Evolutionary conservation across 1,140 invertebrate species (phyloP).

Genomic region (Drosophila lacteicornis): DNA sequence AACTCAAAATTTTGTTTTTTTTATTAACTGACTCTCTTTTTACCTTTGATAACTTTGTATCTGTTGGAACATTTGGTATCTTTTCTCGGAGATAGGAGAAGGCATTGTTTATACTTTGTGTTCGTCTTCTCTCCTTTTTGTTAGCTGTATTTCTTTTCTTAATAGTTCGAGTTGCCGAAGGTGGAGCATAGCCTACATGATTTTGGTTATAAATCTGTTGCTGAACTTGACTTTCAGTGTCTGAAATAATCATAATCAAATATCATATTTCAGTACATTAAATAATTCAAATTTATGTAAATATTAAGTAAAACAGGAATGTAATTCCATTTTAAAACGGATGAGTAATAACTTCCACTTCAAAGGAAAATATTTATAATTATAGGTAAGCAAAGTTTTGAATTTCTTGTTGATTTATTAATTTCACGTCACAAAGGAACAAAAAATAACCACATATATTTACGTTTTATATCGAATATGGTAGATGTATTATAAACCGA

Average conservation of each 20-base stretch:
- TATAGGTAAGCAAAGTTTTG: background rate
- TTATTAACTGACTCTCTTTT: conserved; percentile 11
- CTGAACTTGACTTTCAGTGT: conserved; percentile 49
- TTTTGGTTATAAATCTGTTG: conserved; percentile 51
- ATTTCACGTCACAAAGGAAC: background rate
- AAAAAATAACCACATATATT: background rate
- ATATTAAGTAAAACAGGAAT: background rate
- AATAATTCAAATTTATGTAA: too few species aligned
- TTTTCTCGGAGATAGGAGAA: conserved; percentile 96
- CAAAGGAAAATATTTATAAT: background rate
- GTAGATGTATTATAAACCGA: conserved; percentile 26
- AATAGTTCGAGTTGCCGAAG: conserved; percentile 87
- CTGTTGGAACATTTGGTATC: conserved; percentile 97
- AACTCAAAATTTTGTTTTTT: too few species aligned
- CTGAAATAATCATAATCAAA: conserved; percentile 34
- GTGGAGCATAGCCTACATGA: conserved; percentile 41
- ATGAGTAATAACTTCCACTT: background rate
- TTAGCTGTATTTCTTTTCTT: conserved; percentile 93
- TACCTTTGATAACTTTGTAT: conserved; percentile 96
- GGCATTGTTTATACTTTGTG: conserved; percentile 97
- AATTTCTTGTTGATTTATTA: background rate
- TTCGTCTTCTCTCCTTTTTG: conserved; percentile 96
- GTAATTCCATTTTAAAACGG: too few species aligned
- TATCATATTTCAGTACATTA: background rate
- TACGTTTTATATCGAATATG: conserved; percentile 36